Conservation (phyloP, 1,140 invertebrate genomes). For the Meloidogyne exigua region DNA sequence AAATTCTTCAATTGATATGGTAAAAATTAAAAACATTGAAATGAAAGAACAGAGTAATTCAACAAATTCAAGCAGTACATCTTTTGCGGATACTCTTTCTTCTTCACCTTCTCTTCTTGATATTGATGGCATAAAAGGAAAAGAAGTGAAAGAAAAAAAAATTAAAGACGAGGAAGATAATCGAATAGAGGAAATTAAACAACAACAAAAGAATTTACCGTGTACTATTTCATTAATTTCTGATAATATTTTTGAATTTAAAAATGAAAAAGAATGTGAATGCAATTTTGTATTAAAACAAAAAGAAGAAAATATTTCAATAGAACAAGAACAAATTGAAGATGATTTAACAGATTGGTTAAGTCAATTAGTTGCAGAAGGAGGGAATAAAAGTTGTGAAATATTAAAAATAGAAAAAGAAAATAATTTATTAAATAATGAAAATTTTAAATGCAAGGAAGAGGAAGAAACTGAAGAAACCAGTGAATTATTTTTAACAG, state of each 20-base stretch:
- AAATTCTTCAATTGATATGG: background rate
- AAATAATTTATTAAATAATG: too few species aligned
- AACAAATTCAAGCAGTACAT: constrained; percentile 4
- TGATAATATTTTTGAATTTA: constrained; percentile 4
- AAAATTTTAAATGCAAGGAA: too few species aligned
- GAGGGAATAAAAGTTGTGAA: background rate
- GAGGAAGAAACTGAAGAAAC: background rate
- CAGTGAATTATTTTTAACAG: background rate
- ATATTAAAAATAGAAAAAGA: background rate
- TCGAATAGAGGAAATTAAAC: background rate
- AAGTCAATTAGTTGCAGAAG: background rate
- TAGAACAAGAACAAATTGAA: background rate
- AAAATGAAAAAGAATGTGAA: constrained; percentile 3
- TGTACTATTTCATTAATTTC: constrained; percentile 6
- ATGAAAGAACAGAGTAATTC: background rate
- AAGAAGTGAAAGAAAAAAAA: constrained; percentile 9
- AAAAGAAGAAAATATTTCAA: background rate
- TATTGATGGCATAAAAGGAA: background rate
- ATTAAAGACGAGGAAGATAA: background rate
- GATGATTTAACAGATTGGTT: background rate
- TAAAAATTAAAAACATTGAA: background rate
- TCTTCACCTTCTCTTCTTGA: constrained; percentile 1
- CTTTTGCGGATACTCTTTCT: background rate
- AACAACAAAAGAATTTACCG: background rate
- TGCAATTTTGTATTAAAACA: constrained; percentile 1